A percentile compares a stretch with the other conserved stretches of the same genome.
Conservation (phyloP, 2,797 vertebrate genomes). For the Sarcophilus harrisii region DNA sequence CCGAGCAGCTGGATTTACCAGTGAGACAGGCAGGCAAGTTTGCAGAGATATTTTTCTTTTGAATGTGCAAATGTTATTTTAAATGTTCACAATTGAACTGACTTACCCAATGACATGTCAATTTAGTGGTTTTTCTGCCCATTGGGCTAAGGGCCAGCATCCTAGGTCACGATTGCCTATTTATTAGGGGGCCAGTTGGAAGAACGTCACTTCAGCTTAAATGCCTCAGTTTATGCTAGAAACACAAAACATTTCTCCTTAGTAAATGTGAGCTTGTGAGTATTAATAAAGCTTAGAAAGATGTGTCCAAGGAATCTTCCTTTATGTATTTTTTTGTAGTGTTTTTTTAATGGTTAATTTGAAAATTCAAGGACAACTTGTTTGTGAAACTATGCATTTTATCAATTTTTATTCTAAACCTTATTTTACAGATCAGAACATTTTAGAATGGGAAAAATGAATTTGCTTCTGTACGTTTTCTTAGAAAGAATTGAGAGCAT, state of each 20-base stretch:
- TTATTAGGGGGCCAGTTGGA: background rate
- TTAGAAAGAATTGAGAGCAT: background rate
- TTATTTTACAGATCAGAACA: background rate
- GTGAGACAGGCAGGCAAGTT: conserved; percentile 98
- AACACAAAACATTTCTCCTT: background rate
- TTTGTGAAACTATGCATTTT: background rate
- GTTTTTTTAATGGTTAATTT: background rate
- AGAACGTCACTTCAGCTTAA: background rate
- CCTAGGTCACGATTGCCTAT: background rate
- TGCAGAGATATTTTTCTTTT: conserved; percentile 62
- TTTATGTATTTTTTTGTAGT: background rate
- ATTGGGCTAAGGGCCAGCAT: background rate
- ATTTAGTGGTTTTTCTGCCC: background rate
- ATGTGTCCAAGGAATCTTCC: background rate
- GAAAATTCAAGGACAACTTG: background rate
- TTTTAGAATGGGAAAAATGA: background rate
- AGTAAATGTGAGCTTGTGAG: background rate
- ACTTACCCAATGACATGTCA: conserved; percentile 30
- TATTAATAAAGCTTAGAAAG: background rate
- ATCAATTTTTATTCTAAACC: background rate
- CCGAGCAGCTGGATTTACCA: conserved; percentile 97
- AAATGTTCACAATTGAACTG: conserved; percentile 44
- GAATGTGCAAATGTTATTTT: conserved; percentile 37
- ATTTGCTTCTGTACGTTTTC: background rate
- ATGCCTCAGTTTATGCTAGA: background rate